Percentiles rank a stretch among this genome's conserved stretches.
Conservation (phyloP, 2,113 vertebrate genomes). For the Syrmaticus mikado region DNA sequence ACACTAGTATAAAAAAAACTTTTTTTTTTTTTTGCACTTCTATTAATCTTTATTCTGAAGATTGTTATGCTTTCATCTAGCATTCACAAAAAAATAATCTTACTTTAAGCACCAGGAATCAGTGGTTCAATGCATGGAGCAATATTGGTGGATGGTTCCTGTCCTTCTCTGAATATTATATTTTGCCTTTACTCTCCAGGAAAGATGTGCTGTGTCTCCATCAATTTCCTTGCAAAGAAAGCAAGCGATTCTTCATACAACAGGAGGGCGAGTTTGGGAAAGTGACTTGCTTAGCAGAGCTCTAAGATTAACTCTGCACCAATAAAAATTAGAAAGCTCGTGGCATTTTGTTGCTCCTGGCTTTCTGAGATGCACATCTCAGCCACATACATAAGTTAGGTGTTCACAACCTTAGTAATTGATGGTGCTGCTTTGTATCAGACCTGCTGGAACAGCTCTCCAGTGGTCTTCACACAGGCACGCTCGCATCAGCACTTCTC, state of each 20-base stretch:
- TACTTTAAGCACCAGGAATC: not conserved
- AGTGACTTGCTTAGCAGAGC: conserved; percentile 14
- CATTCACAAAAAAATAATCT: not conserved
- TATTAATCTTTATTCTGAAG: not conserved
- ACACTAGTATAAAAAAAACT: conserved; percentile 39
- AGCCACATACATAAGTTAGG: not conserved
- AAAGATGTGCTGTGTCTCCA: conserved; percentile 45
- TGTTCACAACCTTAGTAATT: not conserved
- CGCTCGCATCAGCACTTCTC: not conserved
- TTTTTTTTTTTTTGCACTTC: conserved; percentile 46
- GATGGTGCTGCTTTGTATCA: not conserved
- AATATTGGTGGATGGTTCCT: not conserved
- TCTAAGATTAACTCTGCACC: not conserved
- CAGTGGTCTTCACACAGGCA: not conserved
- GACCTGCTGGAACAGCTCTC: conserved; percentile 32
- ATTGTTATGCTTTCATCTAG: conserved; percentile 35
- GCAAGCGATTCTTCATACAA: conserved; percentile 52
- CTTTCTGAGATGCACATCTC: conserved; percentile 41
- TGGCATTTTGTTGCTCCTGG: conserved; percentile 13
- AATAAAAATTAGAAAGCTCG: conserved; percentile 26
- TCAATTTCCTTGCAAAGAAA: conserved; percentile 51
- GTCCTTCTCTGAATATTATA: conserved; percentile 19
- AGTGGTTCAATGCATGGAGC: not conserved
- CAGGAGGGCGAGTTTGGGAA: conserved; percentile 38
- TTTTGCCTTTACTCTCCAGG: conserved; percentile 56